phyloP scores from a whole-genome alignment of 2,113 vertebrate species.

The Rallus limicola region DNA sequence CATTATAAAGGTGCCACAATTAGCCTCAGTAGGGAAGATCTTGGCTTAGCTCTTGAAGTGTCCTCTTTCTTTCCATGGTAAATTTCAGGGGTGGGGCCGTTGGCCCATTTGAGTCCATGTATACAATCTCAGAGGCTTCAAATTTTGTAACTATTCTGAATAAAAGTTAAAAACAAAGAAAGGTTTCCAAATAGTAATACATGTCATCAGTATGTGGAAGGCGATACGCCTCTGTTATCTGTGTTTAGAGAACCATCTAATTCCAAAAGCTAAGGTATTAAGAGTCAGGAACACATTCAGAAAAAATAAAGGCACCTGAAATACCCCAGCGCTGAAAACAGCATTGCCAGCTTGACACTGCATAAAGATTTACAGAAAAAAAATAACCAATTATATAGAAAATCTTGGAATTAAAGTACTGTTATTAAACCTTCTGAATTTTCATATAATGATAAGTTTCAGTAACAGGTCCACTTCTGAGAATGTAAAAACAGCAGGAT shows the following conservation, averaged over 20 bases:
- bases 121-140: neutral
- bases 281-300: neutral
- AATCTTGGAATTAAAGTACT: constrained; percentile 17
- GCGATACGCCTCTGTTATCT: neutral
- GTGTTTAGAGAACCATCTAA: neutral
- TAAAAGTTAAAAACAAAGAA: neutral
- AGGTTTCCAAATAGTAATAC: constrained; percentile 15
- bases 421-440: constrained; percentile 32
- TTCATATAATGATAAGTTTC: constrained; percentile 34
- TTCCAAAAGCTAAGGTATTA: neutral
- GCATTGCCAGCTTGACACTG: neutral
- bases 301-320: neutral
- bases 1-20: neutral
- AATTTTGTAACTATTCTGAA: neutral
- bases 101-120: neutral
- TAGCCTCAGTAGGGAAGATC: neutral
- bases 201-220: neutral
- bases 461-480: constrained; percentile 46
- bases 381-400: neutral
- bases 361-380: neutral
- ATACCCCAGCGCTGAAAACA: neutral
- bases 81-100: neutral
- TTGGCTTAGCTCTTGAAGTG: neutral
- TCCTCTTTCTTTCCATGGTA: neutral
- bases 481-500: constrained; percentile 39